Evolutionary conservation across 2,888 invertebrate genomes (phyloP).

Genomic region (Drosophila prolongata): DNA sequence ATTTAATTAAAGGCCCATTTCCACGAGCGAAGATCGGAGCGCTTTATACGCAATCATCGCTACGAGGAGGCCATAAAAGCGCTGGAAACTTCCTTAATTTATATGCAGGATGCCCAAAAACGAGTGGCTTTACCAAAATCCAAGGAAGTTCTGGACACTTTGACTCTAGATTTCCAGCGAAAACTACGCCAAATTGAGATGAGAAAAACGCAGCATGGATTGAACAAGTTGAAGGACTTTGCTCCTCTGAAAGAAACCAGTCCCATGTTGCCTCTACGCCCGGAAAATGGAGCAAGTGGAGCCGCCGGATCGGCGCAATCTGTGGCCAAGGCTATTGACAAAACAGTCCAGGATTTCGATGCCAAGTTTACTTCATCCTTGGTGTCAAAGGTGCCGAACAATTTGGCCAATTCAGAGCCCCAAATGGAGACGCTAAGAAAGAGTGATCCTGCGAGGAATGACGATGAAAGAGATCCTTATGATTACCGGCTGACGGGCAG

Average conservation of each 20-base stretch:
- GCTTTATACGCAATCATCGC: slow-evolving; percentile 78
- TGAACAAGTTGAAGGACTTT: slow-evolving; percentile 73
- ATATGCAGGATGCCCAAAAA: slow-evolving; percentile 82
- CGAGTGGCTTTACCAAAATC: slow-evolving; percentile 75
- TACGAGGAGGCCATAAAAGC: slow-evolving; percentile 83
- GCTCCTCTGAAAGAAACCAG: slow-evolving; percentile 69
- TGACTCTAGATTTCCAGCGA: slow-evolving; percentile 80
- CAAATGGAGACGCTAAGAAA: slow-evolving; percentile 50
- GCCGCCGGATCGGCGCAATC: slow-evolving; percentile 68
- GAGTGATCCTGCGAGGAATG: slow-evolving; percentile 43
- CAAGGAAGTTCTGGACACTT: slow-evolving; percentile 78
- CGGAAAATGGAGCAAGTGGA: slow-evolving; percentile 49
- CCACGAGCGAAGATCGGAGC: slow-evolving; percentile 83
- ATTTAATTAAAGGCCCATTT: slow-evolving; percentile 79
- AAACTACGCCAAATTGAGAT: slow-evolving; percentile 82
- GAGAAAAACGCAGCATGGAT: slow-evolving; percentile 79
- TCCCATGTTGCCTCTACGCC: slow-evolving; percentile 59
- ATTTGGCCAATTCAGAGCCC: slow-evolving; percentile 43
- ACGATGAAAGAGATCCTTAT: slow-evolving; percentile 35
- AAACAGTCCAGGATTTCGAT: slow-evolving; percentile 81
- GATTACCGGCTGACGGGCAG: slow-evolving; percentile 24
- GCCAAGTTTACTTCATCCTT: slow-evolving; percentile 70
- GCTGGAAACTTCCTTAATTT: slow-evolving; percentile 80
- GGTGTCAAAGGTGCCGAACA: slow-evolving; percentile 21
- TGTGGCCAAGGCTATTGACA: slow-evolving; percentile 82